These are phyloP conservation scores for Hyposoter didymator DNA, from an alignment of 2,888 invertebrate genomes.

Conservation along the genomic window DNA sequence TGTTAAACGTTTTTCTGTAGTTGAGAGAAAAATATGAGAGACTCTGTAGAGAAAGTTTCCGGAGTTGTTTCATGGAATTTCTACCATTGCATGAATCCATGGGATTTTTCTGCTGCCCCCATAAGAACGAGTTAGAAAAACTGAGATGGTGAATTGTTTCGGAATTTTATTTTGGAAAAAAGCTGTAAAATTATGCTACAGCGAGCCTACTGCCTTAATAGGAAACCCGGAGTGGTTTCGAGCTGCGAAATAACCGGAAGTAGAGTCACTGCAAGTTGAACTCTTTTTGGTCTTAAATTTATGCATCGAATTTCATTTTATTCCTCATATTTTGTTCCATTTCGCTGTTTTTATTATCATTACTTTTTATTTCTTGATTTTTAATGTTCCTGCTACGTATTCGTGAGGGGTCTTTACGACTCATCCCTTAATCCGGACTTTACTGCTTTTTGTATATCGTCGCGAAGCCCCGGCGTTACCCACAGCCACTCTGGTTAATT, in stretches of 20 bases:
- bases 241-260: not conserved
- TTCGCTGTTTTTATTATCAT: not conserved
- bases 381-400: not conserved
- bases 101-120: no score
- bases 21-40: no score
- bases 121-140: no score
- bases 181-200: no score
- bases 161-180: no score
- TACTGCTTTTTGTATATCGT: no score
- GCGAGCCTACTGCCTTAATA: not conserved
- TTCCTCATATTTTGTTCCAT: not conserved
- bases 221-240: not conserved
- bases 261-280: not conserved
- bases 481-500: not conserved
- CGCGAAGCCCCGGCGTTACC: not conserved
- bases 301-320: not conserved
- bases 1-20: no score
- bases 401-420: not conserved
- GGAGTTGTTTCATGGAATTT: no score
- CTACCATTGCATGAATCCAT: no score
- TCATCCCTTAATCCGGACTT: not conserved
- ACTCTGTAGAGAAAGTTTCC: no score
- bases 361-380: not conserved
- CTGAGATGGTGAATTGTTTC: no score
- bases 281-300: not conserved